phyloP scores from a whole-genome alignment of 2,113 vertebrate genomes.

The Barbus barbus region DNA sequence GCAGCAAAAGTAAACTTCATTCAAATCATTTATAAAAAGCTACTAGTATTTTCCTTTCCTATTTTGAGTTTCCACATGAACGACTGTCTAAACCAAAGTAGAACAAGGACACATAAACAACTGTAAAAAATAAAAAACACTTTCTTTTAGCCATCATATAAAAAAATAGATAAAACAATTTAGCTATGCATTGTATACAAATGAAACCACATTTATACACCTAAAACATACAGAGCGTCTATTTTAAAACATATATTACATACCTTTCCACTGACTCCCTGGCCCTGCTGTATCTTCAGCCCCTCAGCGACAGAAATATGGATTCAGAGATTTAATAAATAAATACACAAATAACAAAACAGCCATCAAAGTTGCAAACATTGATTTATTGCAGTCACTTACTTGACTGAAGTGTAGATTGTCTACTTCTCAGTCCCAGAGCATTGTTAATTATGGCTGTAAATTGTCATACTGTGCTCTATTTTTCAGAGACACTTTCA shows the following conservation, averaged over 20 bases:
- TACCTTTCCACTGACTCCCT: background rate
- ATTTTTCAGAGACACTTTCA: background rate
- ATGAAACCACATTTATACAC: background rate
- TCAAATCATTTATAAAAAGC: background rate
- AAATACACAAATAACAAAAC: background rate
- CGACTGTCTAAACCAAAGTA: background rate
- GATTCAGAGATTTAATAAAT: background rate
- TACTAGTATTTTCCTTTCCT: background rate
- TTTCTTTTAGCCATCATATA: background rate
- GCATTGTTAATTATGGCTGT: slow-evolving; percentile 6
- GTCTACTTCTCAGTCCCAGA: background rate
- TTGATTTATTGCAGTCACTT: slow-evolving; percentile 42
- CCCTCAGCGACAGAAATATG: background rate
- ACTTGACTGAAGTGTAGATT: background rate
- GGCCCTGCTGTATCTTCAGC: background rate
- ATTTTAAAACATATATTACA: background rate
- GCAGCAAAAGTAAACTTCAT: background rate
- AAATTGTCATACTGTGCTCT: background rate
- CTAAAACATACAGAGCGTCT: background rate
- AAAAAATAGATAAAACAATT: background rate
- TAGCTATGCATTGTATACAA: background rate
- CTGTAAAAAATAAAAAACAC: background rate
- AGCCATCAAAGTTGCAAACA: slow-evolving; percentile 30
- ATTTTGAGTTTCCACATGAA: background rate
- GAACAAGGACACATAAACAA: background rate